Conservation (phyloP, 2,113 vertebrate species). For the Eolophus roseicapilla region DNA sequence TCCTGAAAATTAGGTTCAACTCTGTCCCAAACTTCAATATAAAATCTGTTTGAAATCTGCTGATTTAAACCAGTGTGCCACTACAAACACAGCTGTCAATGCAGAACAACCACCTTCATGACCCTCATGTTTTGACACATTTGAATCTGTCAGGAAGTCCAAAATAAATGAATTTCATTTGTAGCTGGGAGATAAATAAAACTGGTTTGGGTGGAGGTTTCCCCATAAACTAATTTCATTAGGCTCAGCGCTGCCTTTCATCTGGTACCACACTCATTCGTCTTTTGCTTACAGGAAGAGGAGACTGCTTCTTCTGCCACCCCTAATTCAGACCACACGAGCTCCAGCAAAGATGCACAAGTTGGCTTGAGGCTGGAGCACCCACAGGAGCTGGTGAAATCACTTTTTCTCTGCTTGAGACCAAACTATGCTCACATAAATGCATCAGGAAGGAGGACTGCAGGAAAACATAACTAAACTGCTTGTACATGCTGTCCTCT, state of each 20-base stretch:
- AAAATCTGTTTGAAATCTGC: constrained; percentile 40
- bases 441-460: not conserved
- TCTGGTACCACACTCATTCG: constrained; percentile 4
- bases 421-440: not conserved
- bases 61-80: constrained; percentile 15
- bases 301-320: not conserved
- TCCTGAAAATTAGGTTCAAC: constrained; percentile 2
- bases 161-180: constrained; percentile 39
- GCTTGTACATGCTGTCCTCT: not conserved
- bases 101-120: not conserved
- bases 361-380: not conserved
- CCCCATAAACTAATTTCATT: constrained; percentile 10
- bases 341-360: not conserved
- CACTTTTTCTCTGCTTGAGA: not conserved
- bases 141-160: constrained; percentile 18
- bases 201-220: not conserved
- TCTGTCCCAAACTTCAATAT: not conserved
- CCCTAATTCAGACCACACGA: constrained; percentile 11
- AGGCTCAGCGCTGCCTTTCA: not conserved
- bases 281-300: constrained; percentile 14
- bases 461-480: not conserved
- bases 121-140: constrained; percentile 14
- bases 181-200: constrained; percentile 22
- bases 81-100: not conserved
- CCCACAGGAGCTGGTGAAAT: not conserved